Evolutionary conservation across 2,797 vertebrate species (phyloP).

Genomic region (Phataginus tetradactyla): DNA sequence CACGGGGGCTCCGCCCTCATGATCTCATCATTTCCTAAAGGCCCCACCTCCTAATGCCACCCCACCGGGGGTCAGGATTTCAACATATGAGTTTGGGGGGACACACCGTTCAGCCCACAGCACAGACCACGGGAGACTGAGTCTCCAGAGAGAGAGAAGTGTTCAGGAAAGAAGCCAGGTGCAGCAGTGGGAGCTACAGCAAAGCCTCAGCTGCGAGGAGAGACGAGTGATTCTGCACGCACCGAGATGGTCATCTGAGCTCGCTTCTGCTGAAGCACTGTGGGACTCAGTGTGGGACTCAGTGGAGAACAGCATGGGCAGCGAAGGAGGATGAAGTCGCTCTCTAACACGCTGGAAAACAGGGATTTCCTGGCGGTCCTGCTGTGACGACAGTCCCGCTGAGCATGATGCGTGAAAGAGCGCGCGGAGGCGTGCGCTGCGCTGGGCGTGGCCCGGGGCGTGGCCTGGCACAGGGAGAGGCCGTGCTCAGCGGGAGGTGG

Average conservation of each 20-base stretch:
- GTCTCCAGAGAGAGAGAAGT: background rate
- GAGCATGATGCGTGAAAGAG: background rate
- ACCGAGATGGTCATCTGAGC: rapidly evolving
- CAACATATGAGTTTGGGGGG: background rate
- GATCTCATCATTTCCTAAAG: background rate
- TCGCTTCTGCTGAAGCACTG: background rate
- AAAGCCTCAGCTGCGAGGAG: background rate
- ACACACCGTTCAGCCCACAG: background rate
- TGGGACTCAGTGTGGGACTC: background rate
- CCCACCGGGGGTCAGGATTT: background rate
- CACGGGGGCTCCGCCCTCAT: background rate
- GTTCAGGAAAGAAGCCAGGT: background rate
- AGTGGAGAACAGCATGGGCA: background rate
- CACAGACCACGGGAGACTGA: background rate
- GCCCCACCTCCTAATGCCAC: background rate
- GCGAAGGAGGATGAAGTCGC: background rate
- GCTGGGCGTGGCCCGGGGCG: rapidly evolving
- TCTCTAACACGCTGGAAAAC: background rate
- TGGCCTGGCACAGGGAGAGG: background rate
- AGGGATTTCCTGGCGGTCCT: background rate
- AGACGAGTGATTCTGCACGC: background rate
- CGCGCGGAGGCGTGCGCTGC: rapidly evolving
- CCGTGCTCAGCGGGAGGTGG: background rate
- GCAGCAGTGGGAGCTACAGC: background rate
- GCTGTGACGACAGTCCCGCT: background rate